A percentile compares a stretch with the other conserved stretches of the same genome.
Evolutionary conservation across 2,888 invertebrate species (phyloP).

Genomic region (Thumatha senex): DNA sequence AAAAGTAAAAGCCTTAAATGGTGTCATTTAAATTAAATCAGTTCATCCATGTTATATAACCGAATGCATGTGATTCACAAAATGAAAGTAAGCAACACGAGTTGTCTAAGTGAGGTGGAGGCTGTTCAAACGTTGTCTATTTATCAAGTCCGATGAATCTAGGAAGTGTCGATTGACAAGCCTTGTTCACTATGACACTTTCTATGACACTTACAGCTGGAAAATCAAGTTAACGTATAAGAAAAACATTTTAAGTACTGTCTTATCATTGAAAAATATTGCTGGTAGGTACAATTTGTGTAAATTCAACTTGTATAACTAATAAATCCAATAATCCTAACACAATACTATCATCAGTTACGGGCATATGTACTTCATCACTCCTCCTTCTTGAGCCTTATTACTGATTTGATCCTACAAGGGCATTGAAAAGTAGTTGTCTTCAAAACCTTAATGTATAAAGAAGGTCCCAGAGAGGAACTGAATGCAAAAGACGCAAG

Average conservation of each 20-base stretch:
- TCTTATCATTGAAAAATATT: constrained; percentile 11
- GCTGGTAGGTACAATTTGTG: background rate
- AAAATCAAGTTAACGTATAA: constrained; percentile 20
- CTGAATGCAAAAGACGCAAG: too few relatives aligned
- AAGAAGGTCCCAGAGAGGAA: too few relatives aligned
- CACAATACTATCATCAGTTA: too few relatives aligned
- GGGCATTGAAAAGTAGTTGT: too few relatives aligned
- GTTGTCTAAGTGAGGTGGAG: constrained; percentile 30
- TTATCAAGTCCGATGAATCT: constrained; percentile 25
- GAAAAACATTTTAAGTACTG: too few relatives aligned
- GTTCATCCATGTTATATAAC: constrained; percentile 48
- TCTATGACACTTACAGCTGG: constrained; percentile 19
- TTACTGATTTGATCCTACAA: too few relatives aligned
- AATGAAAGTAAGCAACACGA: constrained; percentile 67
- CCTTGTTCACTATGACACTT: constrained; percentile 13
- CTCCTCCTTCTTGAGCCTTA: too few relatives aligned
- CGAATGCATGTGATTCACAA: constrained; percentile 49
- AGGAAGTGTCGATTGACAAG: constrained; percentile 24
- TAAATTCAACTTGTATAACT: background rate
- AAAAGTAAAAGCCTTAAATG: constrained; percentile 27
- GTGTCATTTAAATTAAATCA: constrained; percentile 40
- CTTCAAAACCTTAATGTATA: too few relatives aligned
- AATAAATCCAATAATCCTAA: too few relatives aligned
- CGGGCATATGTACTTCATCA: too few relatives aligned
- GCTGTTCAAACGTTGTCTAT: constrained; percentile 25